Evolutionary conservation across 2,113 vertebrate genomes (phyloP).

Genomic region (Okapia johnstoni): DNA sequence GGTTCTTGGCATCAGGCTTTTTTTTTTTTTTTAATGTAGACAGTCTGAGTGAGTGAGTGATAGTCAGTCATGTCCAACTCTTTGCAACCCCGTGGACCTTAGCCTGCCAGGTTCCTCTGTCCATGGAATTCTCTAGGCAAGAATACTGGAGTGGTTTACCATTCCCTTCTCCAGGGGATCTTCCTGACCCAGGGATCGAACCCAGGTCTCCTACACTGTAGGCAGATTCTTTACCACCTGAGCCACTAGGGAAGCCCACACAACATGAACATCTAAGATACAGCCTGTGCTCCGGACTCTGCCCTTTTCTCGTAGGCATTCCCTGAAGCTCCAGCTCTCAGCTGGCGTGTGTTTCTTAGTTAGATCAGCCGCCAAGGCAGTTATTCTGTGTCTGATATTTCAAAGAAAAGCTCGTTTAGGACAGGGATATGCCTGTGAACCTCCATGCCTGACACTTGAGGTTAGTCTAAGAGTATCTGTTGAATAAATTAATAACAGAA

Average conservation of each 20-base stretch:
- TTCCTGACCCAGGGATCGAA: neutral
- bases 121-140: neutral
- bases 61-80: neutral
- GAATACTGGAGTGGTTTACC: neutral
- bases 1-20: neutral
- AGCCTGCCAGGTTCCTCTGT: neutral
- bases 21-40: neutral
- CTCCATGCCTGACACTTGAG: neutral
- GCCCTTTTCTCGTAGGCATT: neutral
- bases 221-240: neutral
- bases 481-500: neutral
- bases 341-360: neutral
- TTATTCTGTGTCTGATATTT: neutral
- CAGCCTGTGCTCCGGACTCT: neutral
- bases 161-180: neutral
- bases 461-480: neutral
- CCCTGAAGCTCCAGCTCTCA: neutral
- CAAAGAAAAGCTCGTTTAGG: neutral
- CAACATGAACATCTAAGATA: neutral
- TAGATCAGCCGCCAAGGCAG: neutral
- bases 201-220: neutral
- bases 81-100: neutral
- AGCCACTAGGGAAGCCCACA: neutral
- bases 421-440: neutral
- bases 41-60: neutral